phyloP scores from a whole-genome alignment of 2,797 vertebrate genomes.

The Anas bernieri region DNA sequence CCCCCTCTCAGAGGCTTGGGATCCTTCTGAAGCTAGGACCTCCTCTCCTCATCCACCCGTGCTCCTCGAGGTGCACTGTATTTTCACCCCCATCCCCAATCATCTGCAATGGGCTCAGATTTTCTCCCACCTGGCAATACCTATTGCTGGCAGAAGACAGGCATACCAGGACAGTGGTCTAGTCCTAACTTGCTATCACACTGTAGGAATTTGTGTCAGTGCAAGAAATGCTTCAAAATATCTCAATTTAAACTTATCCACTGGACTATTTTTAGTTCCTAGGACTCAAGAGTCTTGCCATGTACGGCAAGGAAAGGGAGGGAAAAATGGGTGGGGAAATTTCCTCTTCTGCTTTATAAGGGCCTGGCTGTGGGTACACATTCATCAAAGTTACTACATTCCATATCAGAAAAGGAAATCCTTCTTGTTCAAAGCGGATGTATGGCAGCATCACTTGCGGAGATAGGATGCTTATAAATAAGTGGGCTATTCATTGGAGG shows the following conservation, averaged over 20 bases:
- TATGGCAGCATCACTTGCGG: constrained; percentile 34
- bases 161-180: not conserved
- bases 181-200: constrained; percentile 31
- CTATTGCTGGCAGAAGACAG: not conserved
- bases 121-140: not conserved
- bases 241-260: constrained; percentile 62
- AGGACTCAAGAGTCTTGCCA: constrained; percentile 42
- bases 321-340: constrained; percentile 54
- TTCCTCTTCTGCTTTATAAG: constrained; percentile 61
- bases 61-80: not conserved
- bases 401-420: constrained; percentile 62
- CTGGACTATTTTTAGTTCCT: constrained; percentile 58
- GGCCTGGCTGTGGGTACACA: constrained; percentile 7
- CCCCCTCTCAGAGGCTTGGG: not conserved
- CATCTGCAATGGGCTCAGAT: not conserved
- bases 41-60: not conserved
- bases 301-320: constrained; percentile 35
- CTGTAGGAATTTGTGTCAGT: constrained; percentile 33
- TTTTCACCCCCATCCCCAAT: not conserved
- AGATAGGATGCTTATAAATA: constrained; percentile 58
- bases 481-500: not conserved
- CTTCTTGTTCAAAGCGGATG: constrained; percentile 56
- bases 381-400: constrained; percentile 49
- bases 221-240: constrained; percentile 62
- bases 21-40: not conserved